Evolutionary conservation across 2,888 invertebrate species (phyloP), one percentile per base, ranked within the genome.

Genomic region (Thymelicus lineola): DNA sequence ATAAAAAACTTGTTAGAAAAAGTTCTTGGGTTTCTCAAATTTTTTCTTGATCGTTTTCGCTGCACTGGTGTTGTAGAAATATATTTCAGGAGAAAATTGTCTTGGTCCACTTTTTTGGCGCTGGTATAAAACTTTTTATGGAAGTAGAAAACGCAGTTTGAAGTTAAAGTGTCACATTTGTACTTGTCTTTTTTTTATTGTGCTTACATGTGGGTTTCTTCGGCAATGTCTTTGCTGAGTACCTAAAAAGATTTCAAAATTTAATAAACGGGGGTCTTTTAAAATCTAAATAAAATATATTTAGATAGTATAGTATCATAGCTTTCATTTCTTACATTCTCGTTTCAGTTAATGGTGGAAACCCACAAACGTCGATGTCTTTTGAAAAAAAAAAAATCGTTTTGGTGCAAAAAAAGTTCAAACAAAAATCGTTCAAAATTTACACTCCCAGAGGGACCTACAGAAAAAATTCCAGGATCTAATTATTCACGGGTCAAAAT

Each of bases 261-360:
- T 28, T 28, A 28, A 28, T 28, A 28, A 28, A 28, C 28, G 28
- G 28, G 28, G 28, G 28, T 28, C 28, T 28, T 12, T 17, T 48
- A 20, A 35, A 36, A 50, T 64, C 53, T 64, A 53, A 35, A 42
- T 42, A 53, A 57, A 57, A 57, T 66, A 59, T 62, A 57, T 17
- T 20, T 7, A 57, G 10, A 35, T 28, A 46, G n/a, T 50, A 42
- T 59, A 46, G 45, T 58, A 59, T 35, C 15, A 58, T 20, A 45
- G 75, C 74, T 80, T 46, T 77, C 68, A 46, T 69, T 64, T 28
- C 74, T 74, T 17, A 35, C 28, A 64, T 71, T 57, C 73, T 73
- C 20, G 45, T 57, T 28, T 76, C 74, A 28, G 28, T 28, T 28
- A 28, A 28, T 28, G 28, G 28, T 28, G 28, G 28, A 28, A 28